Evolutionary conservation across 2,888 invertebrate species (phyloP), one percentile per base, ranked within the genome.

Genomic region (Blera fallax): DNA sequence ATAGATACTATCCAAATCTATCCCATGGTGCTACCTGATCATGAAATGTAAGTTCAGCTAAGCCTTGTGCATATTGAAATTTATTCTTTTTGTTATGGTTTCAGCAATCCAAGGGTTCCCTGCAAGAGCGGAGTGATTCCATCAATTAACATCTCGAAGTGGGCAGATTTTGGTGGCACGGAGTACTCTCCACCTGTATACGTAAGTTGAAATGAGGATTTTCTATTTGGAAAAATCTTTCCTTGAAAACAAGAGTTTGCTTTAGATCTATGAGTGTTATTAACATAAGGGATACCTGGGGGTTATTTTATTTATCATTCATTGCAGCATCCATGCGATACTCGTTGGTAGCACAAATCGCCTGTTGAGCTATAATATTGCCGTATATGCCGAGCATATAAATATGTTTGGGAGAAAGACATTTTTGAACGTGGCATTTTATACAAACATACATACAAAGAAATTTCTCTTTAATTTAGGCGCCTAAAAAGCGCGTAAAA

Each of bases 1-100:
- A 97, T 98, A 88, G 97, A 98, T 90, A 97, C 97, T 8, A 95
- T 97, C 87, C 98, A 98, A 91, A 94, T 97, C 11, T 98, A 97
- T 92, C 97, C 97, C 0, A 97, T 98, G 97, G 97, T 98, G 32
- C 93, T 97, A 89, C 97, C 98, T 2, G 97, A 98, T 93, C 97
- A 97, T 90, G 97, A 97, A 94, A 94, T 97, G 98, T 98, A 94
- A 95, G 96, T 94, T 14, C 5, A 21, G 6, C 2, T 37, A 0
- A 2, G 18, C 4, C 32, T 45, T 24, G 32, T 27, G 4, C 7
- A 24, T 16, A 18, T 8, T 11, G n/a, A 45, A 32, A n/a, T 65
- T 2, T n/a, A n/a, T 37, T 43, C 48, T 40, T 37, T 76, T 29
- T 50, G n/a, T n/a, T 34, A 14, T 69, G 37, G 81, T 89, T 93